Evolutionary conservation across 1,140 invertebrate genomes (phyloP), one percentile per base, ranked within the genome.

Genomic region (Colletes gigas): DNA sequence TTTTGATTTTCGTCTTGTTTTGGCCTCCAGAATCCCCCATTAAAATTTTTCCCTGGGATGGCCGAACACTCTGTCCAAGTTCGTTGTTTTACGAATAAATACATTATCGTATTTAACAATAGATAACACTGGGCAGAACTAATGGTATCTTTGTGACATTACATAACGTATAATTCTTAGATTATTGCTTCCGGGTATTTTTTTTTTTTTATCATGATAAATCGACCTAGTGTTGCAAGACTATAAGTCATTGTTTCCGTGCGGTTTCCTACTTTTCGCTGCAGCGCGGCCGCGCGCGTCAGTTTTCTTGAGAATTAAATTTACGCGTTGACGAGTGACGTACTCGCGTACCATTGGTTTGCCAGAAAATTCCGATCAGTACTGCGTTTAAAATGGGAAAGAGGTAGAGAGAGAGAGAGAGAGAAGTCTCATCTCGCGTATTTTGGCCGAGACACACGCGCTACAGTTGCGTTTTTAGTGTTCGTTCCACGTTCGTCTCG

Each of bases 301-400:
- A 44, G 19, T 71, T 67, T 21, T 15, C 8, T 57, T 55, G 50
- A 19, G 57, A 70, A 71, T 54, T 63, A 73, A 50, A 1, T 44
- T 78, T 54, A 19, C n/a, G 30, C 30, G 30, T 30, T 30, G 4
- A 8, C 17, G 6, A 62, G 10, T 65, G 50, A 65, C 59, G 69
- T 65, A 55, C 12, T 5, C 6, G 10, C 14, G n/a, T 50, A 12
- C 41, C 10, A 66, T 59, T 79, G 69, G 69, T 2, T n/a, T 66
- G 39, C 14, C 47, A 55, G 52, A 21, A 17, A 66, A 73, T 66
- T 17, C 60, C 69, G 39, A 30, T 12, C n/a, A 52, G 57, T 41
- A 60, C 21, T 2, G 6, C 52, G n/a, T 14, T 19, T 17, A 10
- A 66, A 7, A 14, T 39, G 19, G 14, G 15, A 7, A 3, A 1